Evolutionary conservation across 2,113 vertebrate genomes (phyloP).

Genomic region (Heloderma charlesbogerti): DNA sequence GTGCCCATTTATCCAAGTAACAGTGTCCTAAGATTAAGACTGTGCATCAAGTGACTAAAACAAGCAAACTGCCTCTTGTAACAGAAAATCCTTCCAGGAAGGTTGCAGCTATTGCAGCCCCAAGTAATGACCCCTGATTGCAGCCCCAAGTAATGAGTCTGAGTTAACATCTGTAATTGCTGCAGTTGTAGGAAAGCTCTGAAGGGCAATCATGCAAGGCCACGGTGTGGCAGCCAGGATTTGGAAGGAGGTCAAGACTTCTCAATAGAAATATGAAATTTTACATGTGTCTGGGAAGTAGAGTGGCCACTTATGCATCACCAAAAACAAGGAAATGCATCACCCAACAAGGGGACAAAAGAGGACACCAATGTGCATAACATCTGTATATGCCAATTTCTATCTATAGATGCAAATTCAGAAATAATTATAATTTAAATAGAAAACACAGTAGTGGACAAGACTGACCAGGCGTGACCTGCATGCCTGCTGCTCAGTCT

Average conservation of each 20-base stretch:
- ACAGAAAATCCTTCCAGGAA: slow-evolving; percentile 49
- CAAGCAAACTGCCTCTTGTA: slow-evolving; percentile 22
- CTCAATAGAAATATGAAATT: slow-evolving; percentile 36
- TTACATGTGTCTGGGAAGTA: background rate
- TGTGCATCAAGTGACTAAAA: slow-evolving; percentile 32
- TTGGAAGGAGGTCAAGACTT: slow-evolving; percentile 44
- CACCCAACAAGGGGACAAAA: too few relatives aligned
- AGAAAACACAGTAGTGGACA: too few relatives aligned
- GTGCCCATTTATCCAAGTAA: slow-evolving; percentile 25
- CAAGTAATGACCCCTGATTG: slow-evolving; percentile 49
- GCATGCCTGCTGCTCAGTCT: too few relatives aligned
- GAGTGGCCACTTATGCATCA: too few relatives aligned
- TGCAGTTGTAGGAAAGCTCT: slow-evolving; percentile 15
- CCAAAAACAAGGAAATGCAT: too few relatives aligned
- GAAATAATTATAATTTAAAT: too few relatives aligned
- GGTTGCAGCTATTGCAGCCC: slow-evolving; percentile 37
- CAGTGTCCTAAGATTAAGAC: slow-evolving; percentile 40
- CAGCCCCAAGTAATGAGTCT: slow-evolving; percentile 47
- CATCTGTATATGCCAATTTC: too few relatives aligned
- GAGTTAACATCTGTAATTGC: slow-evolving; percentile 56
- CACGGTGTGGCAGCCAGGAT: slow-evolving; percentile 18
- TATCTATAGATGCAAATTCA: too few relatives aligned
- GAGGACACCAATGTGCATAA: too few relatives aligned
- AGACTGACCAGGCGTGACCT: too few relatives aligned
- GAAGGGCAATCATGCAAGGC: slow-evolving; percentile 44